A percentile compares a stretch with the other conserved stretches of the same genome.
Conservation (phyloP, 53 echinoderm and acorn worm species). For the Luidia sarsii region DNA sequence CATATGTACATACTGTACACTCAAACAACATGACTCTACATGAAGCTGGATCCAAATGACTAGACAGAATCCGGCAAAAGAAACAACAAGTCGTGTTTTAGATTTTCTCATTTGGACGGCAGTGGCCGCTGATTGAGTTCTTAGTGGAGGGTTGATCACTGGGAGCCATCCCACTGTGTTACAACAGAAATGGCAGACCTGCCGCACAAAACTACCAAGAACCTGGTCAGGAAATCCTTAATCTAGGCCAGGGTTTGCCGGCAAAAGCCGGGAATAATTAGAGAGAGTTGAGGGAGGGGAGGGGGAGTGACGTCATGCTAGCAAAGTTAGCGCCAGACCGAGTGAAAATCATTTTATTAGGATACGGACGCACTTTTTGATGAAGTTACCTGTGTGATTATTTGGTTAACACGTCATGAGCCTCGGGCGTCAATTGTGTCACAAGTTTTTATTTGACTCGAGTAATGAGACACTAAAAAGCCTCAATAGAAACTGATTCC, state of each 20-base stretch:
- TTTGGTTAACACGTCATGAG: neutral
- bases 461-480: neutral
- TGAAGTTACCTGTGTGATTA: neutral
- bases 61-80: neutral
- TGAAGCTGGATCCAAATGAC: too few relatives aligned
- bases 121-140: neutral
- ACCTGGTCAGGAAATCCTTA: constrained; percentile 13
- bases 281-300: too few relatives aligned
- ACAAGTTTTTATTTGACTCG: neutral
- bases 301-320: neutral
- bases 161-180: neutral
- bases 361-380: neutral
- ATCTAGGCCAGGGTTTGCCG: neutral
- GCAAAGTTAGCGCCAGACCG: neutral
- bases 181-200: neutral
- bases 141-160: neutral
- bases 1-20: too few relatives aligned
- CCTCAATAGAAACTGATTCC: too few relatives aligned
- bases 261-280: constrained; percentile 19
- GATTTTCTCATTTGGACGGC: constrained; percentile 10
- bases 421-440: neutral
- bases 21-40: too few relatives aligned
- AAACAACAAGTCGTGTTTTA: constrained; percentile 30
- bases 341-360: too few relatives aligned
- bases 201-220: neutral